Evolutionary conservation across 37 sponge, comb jelly and placozoan species (phyloP).

Genomic region (Cliona cf. orientalis): DNA sequence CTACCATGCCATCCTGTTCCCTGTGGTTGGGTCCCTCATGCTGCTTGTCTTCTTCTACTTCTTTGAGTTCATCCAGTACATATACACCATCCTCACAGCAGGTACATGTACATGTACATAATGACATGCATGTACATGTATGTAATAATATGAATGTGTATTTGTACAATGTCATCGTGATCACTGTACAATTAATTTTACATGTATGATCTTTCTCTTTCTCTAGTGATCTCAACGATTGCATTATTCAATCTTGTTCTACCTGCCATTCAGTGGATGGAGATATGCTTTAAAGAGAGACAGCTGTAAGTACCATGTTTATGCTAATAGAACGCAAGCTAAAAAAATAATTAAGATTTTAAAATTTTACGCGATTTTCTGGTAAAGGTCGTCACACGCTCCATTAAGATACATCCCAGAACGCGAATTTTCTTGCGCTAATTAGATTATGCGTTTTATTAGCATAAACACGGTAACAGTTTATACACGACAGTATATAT

Average conservation of each 20-base stretch:
- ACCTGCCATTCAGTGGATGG: neutral
- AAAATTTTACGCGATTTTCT: too few relatives aligned
- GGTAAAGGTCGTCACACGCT: too few relatives aligned
- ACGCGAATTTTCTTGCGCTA: too few relatives aligned
- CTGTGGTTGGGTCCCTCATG: constrained; percentile 55
- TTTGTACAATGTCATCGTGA: too few relatives aligned
- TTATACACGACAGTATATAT: neutral
- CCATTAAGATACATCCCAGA: too few relatives aligned
- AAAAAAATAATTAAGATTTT: too few relatives aligned
- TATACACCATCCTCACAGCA: constrained; percentile 52
- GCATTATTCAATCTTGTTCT: constrained; percentile 20
- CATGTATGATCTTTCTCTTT: neutral
- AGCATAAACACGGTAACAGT: neutral
- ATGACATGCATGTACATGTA: neutral
- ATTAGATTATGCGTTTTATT: neutral
- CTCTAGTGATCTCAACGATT: constrained; percentile 22
- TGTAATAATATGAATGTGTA: neutral
- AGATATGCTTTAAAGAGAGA: too few relatives aligned
- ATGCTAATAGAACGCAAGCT: too few relatives aligned
- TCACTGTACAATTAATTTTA: neutral
- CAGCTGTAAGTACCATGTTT: too few relatives aligned
- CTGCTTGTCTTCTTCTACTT: constrained; percentile 70
- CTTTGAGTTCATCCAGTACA: constrained; percentile 71
- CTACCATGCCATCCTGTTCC: constrained; percentile 42
- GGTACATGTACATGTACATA: constrained; percentile 11